Evolutionary conservation across 1,140 invertebrate species (phyloP).

Genomic region (Ylistrum balloti): DNA sequence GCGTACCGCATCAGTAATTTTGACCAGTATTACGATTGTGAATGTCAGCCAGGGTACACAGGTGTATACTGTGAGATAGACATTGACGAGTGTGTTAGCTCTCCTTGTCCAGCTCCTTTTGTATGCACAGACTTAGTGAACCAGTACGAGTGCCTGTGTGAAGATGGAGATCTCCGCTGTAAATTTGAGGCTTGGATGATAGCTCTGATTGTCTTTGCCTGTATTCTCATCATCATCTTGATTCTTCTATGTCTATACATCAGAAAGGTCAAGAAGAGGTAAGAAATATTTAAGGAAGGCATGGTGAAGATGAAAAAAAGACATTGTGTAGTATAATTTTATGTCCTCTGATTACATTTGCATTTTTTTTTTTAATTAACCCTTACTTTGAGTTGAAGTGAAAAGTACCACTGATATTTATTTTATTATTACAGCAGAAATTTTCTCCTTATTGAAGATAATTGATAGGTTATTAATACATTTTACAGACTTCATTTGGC

Average conservation of each 20-base stretch:
- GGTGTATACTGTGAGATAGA: constrained; percentile 91
- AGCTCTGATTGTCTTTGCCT: constrained; percentile 54
- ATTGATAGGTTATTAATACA: no score
- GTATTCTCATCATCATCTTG: constrained; percentile 53
- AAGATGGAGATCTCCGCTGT: constrained; percentile 58
- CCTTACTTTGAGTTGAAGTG: no score
- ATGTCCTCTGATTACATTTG: no score
- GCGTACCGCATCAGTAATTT: constrained; percentile 52
- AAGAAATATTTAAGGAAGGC: no score
- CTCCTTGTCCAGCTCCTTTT: constrained; percentile 87
- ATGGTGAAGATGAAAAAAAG: no score
- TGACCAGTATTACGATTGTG: constrained; percentile 87
- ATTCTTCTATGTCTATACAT: constrained; percentile 47
- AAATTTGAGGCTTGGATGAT: constrained; percentile 65
- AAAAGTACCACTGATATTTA: no score
- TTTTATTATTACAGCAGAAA: no score
- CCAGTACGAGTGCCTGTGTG: constrained; percentile 62
- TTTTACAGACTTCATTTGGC: no score
- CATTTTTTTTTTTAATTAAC: no score
- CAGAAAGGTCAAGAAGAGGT: constrained; percentile 59
- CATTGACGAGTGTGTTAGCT: constrained; percentile 88
- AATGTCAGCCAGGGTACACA: constrained; percentile 92
- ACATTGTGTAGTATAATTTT: no score
- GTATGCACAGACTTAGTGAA: constrained; percentile 59
- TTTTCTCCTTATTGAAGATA: no score